phyloP scores from a whole-genome alignment of 2,113 vertebrate genomes.

The Rhinogobius similis region DNA sequence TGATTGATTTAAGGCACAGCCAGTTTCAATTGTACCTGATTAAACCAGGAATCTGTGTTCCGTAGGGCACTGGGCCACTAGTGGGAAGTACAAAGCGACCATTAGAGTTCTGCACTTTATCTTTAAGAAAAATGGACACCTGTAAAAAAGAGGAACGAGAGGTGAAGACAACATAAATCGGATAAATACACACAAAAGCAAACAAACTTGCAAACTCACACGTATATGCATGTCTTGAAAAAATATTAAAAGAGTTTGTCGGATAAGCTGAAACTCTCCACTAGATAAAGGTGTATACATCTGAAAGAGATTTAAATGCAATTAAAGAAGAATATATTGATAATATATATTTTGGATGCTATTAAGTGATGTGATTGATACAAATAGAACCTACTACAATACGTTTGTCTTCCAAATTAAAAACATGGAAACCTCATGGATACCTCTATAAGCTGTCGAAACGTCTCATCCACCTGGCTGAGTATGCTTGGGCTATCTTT shows the following conservation, averaged over 20 bases:
- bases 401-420: not conserved
- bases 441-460: slow-evolving; percentile 87
- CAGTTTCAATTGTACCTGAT: slow-evolving; percentile 82
- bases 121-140: slow-evolving; percentile 98
- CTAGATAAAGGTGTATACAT: slow-evolving; percentile 78
- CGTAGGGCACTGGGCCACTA: slow-evolving; percentile 89
- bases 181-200: not conserved
- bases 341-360: no score
- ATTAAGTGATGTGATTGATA: not conserved
- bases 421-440: not conserved
- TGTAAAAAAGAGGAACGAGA: slow-evolving; percentile 47
- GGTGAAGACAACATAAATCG: not conserved
- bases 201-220: slow-evolving; percentile 75
- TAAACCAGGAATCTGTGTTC: slow-evolving; percentile 88
- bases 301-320: slow-evolving; percentile 62
- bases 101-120: slow-evolving; percentile 96
- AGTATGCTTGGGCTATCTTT: slow-evolving; percentile 86
- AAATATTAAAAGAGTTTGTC: slow-evolving; percentile 94
- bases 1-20: not conserved
- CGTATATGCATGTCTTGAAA: slow-evolving; percentile 99
- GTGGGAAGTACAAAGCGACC: slow-evolving; percentile 93
- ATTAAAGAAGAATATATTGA: not conserved
- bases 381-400: not conserved
- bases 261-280: slow-evolving; percentile 94
- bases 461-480: slow-evolving; percentile 91